Evolutionary conservation across 2,888 invertebrate genomes (phyloP), one percentile per base, ranked within the genome.

Genomic region (Drosophila mulleri): DNA sequence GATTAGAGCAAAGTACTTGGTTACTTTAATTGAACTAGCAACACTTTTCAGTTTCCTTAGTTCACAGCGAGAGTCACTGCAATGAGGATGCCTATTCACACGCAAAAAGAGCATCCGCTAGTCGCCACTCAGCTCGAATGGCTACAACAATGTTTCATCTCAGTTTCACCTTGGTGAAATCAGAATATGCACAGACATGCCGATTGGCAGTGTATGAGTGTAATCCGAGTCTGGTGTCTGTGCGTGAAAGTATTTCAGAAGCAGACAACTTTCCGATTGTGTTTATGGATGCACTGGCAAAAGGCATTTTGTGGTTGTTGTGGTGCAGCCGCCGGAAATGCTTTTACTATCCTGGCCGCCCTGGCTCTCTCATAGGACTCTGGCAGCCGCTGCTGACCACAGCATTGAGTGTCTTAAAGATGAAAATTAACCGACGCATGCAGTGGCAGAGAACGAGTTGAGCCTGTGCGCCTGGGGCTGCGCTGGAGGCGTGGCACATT

Each of bases 361-460:
- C 59, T 47, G 45, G 44, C 29, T 8, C 47, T 57, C 78, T 75
- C 72, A 73, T 72, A 80, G 67, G 62, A 42, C 47, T 47, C 39
- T 37, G 60, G 18, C 50, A 56, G 37, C 50, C 52, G 50, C 54
- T 35, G 58, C 61, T 75, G 76, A 86, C 85, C 89, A 57, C 85
- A 85, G 67, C 71, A 83, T 87, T 86, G 89, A 88, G 87, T 86
- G 82, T 86, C 85, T 86, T 86, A 82, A 86, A 82, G 87, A 87
- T 74, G 89, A 75, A 86, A 86, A 86, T 86, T 87, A 86, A 88
- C 89, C 87, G 54, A 77, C 72, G 72, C 74, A 68, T 69, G 58
- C 67, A 54, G 63, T 44, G 47, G 52, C 37, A 44, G 16, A 16
- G 16, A 6, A 39, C 7, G 16, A 39, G 37, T 6, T 39, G 37